Evolutionary conservation across 2,113 vertebrate species (phyloP).

Genomic region (Cheilinus undulatus): DNA sequence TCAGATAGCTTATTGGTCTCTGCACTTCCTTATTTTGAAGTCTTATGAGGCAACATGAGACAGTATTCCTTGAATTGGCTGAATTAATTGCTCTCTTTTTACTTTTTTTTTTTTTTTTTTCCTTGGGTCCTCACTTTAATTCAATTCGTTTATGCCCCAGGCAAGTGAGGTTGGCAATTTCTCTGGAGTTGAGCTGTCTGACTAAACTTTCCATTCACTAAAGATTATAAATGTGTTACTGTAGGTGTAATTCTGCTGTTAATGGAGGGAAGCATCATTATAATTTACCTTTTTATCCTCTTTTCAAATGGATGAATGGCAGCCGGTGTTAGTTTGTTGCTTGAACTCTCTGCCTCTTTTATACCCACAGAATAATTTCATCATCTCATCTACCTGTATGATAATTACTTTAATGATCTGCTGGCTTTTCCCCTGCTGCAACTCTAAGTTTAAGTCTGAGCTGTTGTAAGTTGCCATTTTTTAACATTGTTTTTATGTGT

Average conservation of each 20-base stretch:
- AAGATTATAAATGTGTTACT: slow-evolving; percentile 11
- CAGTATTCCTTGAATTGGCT: neutral
- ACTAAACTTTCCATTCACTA: slow-evolving; percentile 7
- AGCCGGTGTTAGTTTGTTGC: no score
- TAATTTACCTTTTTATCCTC: no score
- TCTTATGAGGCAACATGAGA: slow-evolving; percentile 10
- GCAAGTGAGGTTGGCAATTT: neutral
- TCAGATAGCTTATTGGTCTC: neutral
- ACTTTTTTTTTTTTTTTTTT: no score
- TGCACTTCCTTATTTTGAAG: neutral
- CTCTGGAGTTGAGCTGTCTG: neutral
- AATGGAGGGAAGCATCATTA: slow-evolving; percentile 3
- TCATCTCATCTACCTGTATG: no score
- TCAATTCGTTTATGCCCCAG: slow-evolving; percentile 19
- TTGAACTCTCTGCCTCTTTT: neutral
- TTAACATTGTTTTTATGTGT: no score
- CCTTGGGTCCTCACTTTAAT: slow-evolving; percentile 5
- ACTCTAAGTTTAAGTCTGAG: no score
- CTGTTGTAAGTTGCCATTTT: no score
- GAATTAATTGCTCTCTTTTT: slow-evolving; percentile 14
- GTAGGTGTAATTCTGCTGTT: neutral
- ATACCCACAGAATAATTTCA: neutral
- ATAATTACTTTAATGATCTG: no score
- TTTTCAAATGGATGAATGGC: neutral
- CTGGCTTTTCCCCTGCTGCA: no score